These are phyloP conservation scores for Axinella damicornis DNA, from an alignment of 37 sponge, comb jelly and placozoan species.

Conservation along the genomic window DNA sequence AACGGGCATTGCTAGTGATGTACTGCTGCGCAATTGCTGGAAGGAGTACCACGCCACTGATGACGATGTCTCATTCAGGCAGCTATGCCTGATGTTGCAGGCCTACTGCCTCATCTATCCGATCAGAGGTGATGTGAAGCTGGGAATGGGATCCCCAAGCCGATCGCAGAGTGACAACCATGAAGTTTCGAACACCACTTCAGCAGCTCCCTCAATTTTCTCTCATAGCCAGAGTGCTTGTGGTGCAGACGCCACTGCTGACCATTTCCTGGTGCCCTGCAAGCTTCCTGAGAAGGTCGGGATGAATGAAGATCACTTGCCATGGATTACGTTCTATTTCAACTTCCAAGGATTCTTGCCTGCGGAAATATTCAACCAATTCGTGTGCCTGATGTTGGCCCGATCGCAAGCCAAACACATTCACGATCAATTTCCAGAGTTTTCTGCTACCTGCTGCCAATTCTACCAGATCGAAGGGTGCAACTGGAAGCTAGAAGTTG, in stretches of 20 bases:
- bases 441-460: neutral
- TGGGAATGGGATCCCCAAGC: neutral
- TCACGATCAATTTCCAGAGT: neutral
- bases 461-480: neutral
- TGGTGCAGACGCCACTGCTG: neutral
- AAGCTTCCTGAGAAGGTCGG: constrained; percentile 11
- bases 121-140: no score
- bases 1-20: constrained; percentile 1
- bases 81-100: constrained; percentile 47
- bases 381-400: constrained; percentile 30
- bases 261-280: constrained; percentile 36
- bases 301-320: neutral
- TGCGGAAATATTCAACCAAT: constrained; percentile 48
- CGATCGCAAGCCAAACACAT: neutral
- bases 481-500: constrained; percentile 20
- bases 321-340: constrained; percentile 37
- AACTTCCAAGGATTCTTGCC: constrained; percentile 67
- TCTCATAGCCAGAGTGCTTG: neutral
- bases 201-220: neutral
- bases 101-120: constrained; percentile 60
- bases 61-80: neutral
- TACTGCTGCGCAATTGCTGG: constrained; percentile 36
- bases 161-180: no score
- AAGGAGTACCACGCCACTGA: neutral
- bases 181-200: no score